Evolutionary conservation across 2,888 invertebrate genomes (phyloP).

Genomic region (Steinernema carpocapsae): DNA sequence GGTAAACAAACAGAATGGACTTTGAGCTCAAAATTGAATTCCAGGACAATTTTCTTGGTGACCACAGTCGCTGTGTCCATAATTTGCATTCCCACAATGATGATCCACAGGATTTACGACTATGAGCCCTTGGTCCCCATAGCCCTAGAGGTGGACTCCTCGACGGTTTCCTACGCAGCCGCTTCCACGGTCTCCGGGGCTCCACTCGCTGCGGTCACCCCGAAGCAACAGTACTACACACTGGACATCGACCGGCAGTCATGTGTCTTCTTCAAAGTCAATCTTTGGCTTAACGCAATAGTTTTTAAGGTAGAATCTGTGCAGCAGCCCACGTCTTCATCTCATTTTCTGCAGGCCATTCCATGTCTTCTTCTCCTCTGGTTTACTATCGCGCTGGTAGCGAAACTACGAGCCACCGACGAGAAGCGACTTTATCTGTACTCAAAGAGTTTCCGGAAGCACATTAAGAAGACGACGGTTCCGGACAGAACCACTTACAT

Average conservation of each 20-base stretch:
- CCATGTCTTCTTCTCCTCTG: constrained; percentile 59
- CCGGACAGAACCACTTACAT: constrained; percentile 60
- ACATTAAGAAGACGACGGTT: constrained; percentile 60
- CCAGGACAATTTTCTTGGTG: constrained; percentile 51
- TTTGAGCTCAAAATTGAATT: constrained; percentile 20
- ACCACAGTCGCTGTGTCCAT: constrained; percentile 47
- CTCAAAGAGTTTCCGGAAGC: constrained; percentile 59
- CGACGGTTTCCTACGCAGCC: neutral
- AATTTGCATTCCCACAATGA: constrained; percentile 52
- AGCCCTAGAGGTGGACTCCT: neutral
- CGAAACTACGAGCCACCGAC: constrained; percentile 56
- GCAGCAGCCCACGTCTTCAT: too few species aligned
- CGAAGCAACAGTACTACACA: constrained; percentile 35
- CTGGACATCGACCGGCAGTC: constrained; percentile 51
- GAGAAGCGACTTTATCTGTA: constrained; percentile 64
- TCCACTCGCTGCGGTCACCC: neutral
- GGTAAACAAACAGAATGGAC: constrained; percentile 44
- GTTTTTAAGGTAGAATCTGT: constrained; percentile 56
- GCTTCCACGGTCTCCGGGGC: too few species aligned
- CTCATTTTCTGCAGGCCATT: constrained; percentile 44
- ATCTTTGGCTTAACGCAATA: constrained; percentile 59
- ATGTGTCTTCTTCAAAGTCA: constrained; percentile 59
- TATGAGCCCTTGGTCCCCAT: neutral
- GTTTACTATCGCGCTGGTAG: constrained; percentile 58
- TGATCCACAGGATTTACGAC: constrained; percentile 42